Conservation (phyloP, 1,140 invertebrate species). For the Drosophila nasuta region DNA sequence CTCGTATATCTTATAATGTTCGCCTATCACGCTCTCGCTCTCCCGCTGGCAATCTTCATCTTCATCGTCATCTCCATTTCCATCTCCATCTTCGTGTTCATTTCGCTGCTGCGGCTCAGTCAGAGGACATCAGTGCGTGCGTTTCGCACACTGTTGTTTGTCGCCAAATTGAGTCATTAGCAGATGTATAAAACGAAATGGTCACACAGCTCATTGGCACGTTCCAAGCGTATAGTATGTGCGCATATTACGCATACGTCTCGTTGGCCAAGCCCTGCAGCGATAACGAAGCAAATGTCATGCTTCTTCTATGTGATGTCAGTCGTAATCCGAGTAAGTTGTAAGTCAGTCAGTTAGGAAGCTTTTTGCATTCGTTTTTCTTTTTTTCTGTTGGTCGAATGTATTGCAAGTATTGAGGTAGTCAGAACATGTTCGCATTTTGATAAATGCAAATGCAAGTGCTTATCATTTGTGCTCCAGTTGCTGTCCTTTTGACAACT, state of each 20-base stretch:
- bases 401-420: not conserved
- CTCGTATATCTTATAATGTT: conserved; percentile 60
- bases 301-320: not conserved
- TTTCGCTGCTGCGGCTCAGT: not conserved
- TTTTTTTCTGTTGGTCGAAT: not conserved
- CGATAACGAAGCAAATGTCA: not conserved
- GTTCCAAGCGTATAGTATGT: conserved; percentile 54
- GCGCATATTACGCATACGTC: conserved; percentile 48
- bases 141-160: conserved; percentile 33
- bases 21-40: conserved; percentile 16
- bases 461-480: conserved; percentile 9
- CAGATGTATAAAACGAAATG: conserved; percentile 76
- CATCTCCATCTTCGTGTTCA: not conserved
- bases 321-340: not conserved
- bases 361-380: too few species aligned
- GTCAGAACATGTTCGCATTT: not conserved
- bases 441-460: conserved; percentile 6
- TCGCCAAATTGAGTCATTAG: conserved; percentile 80
- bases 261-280: conserved; percentile 2
- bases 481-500: conserved; percentile 5
- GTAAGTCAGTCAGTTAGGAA: conserved; percentile 1
- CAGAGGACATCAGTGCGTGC: not conserved
- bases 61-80: too few species aligned
- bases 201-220: conserved; percentile 78
- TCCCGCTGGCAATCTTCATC: not conserved